These are phyloP conservation scores for Kryptolebias marmoratus DNA, from an alignment of 2,113 vertebrate genomes.

Conservation along the genomic window DNA sequence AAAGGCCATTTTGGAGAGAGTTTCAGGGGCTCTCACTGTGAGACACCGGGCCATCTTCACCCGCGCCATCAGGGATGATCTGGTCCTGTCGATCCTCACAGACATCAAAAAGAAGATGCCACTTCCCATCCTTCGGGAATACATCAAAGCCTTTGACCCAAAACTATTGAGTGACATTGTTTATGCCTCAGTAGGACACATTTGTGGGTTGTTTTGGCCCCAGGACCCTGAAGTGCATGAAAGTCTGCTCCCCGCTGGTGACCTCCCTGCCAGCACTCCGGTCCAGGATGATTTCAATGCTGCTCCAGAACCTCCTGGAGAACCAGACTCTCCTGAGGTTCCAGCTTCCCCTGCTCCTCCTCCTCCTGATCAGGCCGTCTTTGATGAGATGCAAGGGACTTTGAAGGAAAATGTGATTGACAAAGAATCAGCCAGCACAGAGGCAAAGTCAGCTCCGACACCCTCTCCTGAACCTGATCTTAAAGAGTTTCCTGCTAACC, in stretches of 20 bases:
- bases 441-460: neutral
- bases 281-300: neutral
- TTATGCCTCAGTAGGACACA: neutral
- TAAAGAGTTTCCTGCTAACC: neutral
- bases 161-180: neutral
- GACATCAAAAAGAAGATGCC: neutral
- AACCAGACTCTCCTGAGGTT: too few relatives aligned
- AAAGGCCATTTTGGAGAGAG: neutral
- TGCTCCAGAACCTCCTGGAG: neutral
- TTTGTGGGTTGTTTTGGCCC: conserved; percentile 1
- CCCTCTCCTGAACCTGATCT: neutral
- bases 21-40: neutral
- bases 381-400: too few relatives aligned
- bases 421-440: too few relatives aligned
- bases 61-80: conserved; percentile 2
- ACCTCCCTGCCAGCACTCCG: neutral
- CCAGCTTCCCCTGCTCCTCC: conserved; percentile 7
- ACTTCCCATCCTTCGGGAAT: neutral
- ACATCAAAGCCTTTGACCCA: neutral
- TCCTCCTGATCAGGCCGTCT: conserved; percentile 1
- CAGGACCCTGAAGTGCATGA: too few relatives aligned
- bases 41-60: neutral
- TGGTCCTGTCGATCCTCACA: conserved; percentile 3
- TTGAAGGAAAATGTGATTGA: too few relatives aligned
- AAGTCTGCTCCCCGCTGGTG: neutral